A percentile compares a stretch with the other conserved stretches of the same genome.
Conservation (phyloP, 2,113 vertebrate genomes). For the Origma solitaria region DNA sequence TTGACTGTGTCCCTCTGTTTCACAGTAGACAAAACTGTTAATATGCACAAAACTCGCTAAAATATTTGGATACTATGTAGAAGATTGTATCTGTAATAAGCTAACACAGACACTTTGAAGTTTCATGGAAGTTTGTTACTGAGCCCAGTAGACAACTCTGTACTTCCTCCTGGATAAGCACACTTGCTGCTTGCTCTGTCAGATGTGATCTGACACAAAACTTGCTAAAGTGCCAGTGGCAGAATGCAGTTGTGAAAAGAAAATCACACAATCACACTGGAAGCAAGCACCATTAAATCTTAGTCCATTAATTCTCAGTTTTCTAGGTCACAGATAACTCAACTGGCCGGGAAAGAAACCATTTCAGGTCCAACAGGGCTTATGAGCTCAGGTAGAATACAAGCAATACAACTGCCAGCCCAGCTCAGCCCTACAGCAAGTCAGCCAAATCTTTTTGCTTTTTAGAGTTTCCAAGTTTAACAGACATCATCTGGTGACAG, state of each 20-base stretch:
- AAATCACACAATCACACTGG: neutral
- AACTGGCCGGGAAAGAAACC: neutral
- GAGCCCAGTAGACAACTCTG: neutral
- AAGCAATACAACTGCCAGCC: neutral
- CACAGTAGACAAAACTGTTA: neutral
- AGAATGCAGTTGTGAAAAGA: neutral
- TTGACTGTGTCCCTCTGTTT: neutral
- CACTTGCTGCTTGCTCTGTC: neutral
- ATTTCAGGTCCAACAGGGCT: neutral
- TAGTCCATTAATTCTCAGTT: neutral
- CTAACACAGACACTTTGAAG: neutral
- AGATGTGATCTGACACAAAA: neutral
- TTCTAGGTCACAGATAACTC: neutral
- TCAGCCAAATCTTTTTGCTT: neutral
- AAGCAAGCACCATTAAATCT: neutral
- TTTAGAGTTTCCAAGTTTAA: neutral
- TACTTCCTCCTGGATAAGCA: neutral
- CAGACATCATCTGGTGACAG: neutral
- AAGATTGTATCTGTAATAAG: neutral
- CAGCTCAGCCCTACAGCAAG: neutral
- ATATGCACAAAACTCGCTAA: neutral
- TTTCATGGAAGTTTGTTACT: neutral
- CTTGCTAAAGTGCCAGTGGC: neutral
- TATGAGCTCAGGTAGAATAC: neutral
- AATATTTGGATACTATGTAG: neutral